Percentiles rank a stretch among this genome's conserved stretches.
Conservation (phyloP, 2,888 invertebrate genomes). For the Amphipyra berbera region DNA sequence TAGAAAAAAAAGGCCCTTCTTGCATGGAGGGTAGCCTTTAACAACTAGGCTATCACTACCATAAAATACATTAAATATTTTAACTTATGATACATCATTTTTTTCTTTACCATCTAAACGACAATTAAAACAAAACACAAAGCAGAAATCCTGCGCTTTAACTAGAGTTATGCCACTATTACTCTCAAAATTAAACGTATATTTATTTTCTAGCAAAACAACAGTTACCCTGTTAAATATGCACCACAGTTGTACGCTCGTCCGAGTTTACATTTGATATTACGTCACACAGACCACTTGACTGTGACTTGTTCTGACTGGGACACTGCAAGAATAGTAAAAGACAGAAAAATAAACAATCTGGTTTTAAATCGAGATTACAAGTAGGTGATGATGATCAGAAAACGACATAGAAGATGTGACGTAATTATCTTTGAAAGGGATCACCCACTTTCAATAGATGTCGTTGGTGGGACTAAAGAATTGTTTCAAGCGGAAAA, state of each 20-base stretch:
- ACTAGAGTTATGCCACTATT: not conserved
- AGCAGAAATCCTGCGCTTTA: too few species aligned
- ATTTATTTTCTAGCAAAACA: not conserved
- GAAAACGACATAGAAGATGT: not conserved
- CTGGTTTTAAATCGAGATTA: not conserved
- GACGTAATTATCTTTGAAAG: too few species aligned
- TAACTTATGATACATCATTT: too few species aligned
- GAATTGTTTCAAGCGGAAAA: too few species aligned
- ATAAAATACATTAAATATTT: too few species aligned
- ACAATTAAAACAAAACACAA: too few species aligned
- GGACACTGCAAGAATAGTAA: not conserved
- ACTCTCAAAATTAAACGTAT: not conserved
- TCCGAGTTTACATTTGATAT: conserved; percentile 11
- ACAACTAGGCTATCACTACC: too few species aligned
- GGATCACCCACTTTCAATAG: too few species aligned
- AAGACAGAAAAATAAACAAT: not conserved
- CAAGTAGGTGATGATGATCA: not conserved
- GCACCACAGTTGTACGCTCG: not conserved
- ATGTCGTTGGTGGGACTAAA: too few species aligned
- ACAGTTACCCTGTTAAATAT: conserved; percentile 3
- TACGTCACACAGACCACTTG: conserved; percentile 3
- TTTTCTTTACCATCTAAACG: too few species aligned
- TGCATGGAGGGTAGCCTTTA: too few species aligned
- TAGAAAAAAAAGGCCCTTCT: too few species aligned
- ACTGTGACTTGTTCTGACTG: not conserved